Conservation (phyloP, 2,888 invertebrate species). For the Sarcophaga variegata region DNA sequence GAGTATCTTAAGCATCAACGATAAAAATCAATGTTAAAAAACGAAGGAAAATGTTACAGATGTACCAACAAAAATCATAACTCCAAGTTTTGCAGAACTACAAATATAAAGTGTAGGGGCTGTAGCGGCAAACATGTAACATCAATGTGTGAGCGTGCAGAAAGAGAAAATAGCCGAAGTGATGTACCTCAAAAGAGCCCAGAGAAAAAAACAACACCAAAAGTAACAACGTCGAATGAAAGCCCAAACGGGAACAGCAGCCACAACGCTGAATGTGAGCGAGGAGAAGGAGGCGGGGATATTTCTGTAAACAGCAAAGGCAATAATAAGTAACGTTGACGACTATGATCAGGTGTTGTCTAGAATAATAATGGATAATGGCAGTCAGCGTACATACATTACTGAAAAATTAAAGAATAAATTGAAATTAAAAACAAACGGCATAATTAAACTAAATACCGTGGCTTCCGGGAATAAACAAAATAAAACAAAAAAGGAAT, state of each 20-base stretch:
- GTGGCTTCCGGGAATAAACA: conserved; percentile 42
- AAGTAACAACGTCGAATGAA: not conserved
- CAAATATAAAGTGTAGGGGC: conserved; percentile 37
- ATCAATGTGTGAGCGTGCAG: conserved; percentile 51
- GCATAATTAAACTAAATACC: conserved; percentile 47
- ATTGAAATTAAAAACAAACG: conserved; percentile 43
- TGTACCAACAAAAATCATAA: conserved; percentile 35
- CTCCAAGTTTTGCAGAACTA: conserved; percentile 48
- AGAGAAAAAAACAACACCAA: not conserved
- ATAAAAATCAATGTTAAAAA: not conserved
- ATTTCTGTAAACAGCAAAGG: conserved; percentile 47
- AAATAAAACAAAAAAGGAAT: too few relatives aligned
- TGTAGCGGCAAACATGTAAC: conserved; percentile 55
- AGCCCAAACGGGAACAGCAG: not conserved
- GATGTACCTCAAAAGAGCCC: not conserved
- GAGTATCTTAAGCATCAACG: conserved; percentile 27
- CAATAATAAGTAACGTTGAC: conserved; percentile 28
- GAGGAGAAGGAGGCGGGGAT: not conserved
- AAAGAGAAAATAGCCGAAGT: conserved; percentile 17
- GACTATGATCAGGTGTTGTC: conserved; percentile 37
- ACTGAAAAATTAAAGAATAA: conserved; percentile 14
- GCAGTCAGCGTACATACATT: conserved; percentile 62
- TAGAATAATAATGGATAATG: conserved; percentile 64
- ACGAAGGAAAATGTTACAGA: too few relatives aligned
- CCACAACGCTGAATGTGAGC: conserved; percentile 2